phyloP scores from a whole-genome alignment of 1,140 invertebrate genomes.

The Scaptomyza montana region DNA sequence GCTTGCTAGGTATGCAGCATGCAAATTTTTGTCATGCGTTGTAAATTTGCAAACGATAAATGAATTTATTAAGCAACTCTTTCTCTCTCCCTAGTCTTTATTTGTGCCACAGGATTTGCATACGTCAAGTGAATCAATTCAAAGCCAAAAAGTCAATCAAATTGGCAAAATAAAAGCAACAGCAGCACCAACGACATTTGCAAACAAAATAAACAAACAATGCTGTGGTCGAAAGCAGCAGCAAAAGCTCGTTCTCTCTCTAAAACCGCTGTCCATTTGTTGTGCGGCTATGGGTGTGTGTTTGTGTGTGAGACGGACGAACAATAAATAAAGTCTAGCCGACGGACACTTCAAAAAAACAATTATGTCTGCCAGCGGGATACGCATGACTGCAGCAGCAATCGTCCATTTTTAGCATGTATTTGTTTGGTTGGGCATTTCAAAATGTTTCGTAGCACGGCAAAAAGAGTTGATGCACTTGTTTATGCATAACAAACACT shows the following conservation, averaged over 20 bases:
- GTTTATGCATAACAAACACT: slow-evolving; percentile 34
- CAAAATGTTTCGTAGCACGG: slow-evolving; percentile 52
- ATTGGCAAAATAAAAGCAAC: slow-evolving; percentile 56
- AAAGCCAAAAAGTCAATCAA: slow-evolving; percentile 77
- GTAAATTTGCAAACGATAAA: slow-evolving; percentile 46
- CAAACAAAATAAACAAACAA: slow-evolving; percentile 9
- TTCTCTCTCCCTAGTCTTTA: slow-evolving; percentile 9
- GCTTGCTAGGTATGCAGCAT: slow-evolving; percentile 38
- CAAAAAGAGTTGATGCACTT: slow-evolving; percentile 42
- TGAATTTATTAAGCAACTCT: slow-evolving; percentile 43
- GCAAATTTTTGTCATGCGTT: slow-evolving; percentile 31
- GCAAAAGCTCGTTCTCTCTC: slow-evolving; percentile 1
- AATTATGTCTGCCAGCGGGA: slow-evolving; percentile 65
- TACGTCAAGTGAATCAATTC: slow-evolving; percentile 61
- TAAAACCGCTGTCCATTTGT: slow-evolving; percentile 33
- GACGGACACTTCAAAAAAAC: slow-evolving; percentile 63
- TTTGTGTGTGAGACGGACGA: slow-evolving; percentile 25
- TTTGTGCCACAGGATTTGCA: slow-evolving; percentile 51
- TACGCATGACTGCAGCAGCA: slow-evolving; percentile 35
- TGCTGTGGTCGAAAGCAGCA: slow-evolving; percentile 13
- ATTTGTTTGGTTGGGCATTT: slow-evolving; percentile 22
- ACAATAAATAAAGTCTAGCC: slow-evolving; percentile 80
- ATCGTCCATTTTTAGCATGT: slow-evolving; percentile 23
- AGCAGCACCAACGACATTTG: slow-evolving; percentile 1
- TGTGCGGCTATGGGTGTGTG: slow-evolving; percentile 3